phyloP scores from a whole-genome alignment of 2,797 vertebrate genomes.

The Sebastes variabilis region DNA sequence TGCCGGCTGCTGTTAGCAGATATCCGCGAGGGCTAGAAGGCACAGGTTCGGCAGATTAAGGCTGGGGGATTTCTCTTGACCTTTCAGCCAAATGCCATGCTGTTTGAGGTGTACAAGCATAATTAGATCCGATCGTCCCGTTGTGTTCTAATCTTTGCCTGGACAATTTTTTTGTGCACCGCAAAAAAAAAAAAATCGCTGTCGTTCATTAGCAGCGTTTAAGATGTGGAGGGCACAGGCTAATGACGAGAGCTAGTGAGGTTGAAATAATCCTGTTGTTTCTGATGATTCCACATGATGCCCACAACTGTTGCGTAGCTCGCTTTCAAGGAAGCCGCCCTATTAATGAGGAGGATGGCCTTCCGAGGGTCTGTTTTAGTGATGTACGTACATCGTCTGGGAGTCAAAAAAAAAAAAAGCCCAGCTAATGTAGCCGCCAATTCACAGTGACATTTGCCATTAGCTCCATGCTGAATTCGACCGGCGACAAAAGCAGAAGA shows the following conservation, averaged over 20 bases:
- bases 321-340: conserved; percentile 63
- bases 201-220: conserved; percentile 77
- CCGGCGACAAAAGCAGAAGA: conserved; percentile 76
- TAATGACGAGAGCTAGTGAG: conserved; percentile 67
- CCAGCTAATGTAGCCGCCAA: conserved; percentile 82
- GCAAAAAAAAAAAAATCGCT: conserved; percentile 18
- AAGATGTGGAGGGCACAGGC: conserved; percentile 76
- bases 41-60: conserved; percentile 75
- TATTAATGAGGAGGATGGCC: conserved; percentile 79
- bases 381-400: conserved; percentile 57
- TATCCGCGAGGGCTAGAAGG: conserved; percentile 39
- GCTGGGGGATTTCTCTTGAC: conserved; percentile 81
- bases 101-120: conserved; percentile 74
- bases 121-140: conserved; percentile 75
- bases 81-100: conserved; percentile 81
- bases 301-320: conserved; percentile 65
- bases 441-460: conserved; percentile 92
- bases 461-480: conserved; percentile 82
- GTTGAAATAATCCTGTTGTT: conserved; percentile 45
- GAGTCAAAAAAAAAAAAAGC: conserved; percentile 9
- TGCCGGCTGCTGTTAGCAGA: conserved; percentile 12
- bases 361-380: conserved; percentile 42
- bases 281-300: conserved; percentile 46
- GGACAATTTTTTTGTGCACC: conserved; percentile 16
- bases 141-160: conserved; percentile 60